Evolutionary conservation across 2,888 invertebrate species (phyloP).

Genomic region (Drosophila monieri): DNA sequence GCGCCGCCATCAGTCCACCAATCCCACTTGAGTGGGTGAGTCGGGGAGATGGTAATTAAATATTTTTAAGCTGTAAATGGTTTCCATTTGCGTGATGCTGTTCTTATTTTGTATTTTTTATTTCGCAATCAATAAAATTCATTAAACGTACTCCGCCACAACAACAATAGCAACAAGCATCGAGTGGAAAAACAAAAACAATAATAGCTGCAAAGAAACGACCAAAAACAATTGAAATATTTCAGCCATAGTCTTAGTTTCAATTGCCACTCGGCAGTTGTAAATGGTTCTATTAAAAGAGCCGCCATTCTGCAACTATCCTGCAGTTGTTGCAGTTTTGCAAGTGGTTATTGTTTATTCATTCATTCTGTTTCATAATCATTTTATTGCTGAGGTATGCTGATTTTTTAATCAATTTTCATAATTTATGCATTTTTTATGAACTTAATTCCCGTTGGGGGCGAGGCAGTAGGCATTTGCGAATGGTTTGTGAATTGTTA

Average conservation of each 20-base stretch:
- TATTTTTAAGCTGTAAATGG: constrained; percentile 80
- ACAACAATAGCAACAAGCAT: constrained; percentile 3
- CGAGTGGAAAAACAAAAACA: constrained; percentile 13
- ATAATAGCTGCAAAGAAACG: constrained; percentile 10
- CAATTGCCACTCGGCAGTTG: constrained; percentile 49
- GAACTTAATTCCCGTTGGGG: constrained; percentile 9
- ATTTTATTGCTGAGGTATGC: constrained; percentile 48
- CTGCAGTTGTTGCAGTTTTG: constrained; percentile 32
- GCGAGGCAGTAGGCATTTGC: constrained; percentile 2
- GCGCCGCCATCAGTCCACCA: constrained; percentile 6
- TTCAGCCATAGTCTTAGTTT: constrained; percentile 43
- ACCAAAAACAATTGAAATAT: constrained; percentile 25
- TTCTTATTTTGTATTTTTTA: constrained; percentile 61
- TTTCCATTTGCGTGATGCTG: constrained; percentile 70
- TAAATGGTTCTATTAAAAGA: constrained; percentile 35
- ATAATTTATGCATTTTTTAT: constrained; percentile 37
- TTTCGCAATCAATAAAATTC: constrained; percentile 63
- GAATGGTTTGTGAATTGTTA: constrained; percentile 36
- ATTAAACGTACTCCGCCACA: constrained; percentile 36
- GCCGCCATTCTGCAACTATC: constrained; percentile 5
- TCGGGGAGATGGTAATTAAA: constrained; percentile 65
- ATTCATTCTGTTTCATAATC: constrained; percentile 35
- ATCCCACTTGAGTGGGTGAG: background rate
- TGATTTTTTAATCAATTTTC: constrained; percentile 43
- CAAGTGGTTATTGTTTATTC: constrained; percentile 51